Percentiles rank a stretch among this genome's conserved stretches.
Conservation (phyloP, 2,797 vertebrate species). For the Acanthurus leucopareius region DNA sequence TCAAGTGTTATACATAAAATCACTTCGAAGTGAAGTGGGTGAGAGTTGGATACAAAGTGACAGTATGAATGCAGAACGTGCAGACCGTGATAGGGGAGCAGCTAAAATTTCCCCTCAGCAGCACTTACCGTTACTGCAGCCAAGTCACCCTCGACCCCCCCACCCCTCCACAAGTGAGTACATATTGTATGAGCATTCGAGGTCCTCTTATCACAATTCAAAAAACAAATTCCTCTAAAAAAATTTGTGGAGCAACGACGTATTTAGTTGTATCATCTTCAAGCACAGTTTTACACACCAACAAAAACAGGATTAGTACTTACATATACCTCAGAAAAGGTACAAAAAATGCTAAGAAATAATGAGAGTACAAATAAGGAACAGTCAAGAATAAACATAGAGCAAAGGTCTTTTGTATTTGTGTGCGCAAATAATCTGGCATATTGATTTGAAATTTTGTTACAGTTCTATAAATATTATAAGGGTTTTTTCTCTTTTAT, state of each 20-base stretch:
- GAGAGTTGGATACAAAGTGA: conserved; percentile 22
- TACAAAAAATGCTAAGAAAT: not conserved
- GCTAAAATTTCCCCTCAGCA: conserved; percentile 25
- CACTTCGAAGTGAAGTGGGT: conserved; percentile 35
- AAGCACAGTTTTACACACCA: no score
- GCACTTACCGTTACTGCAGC: conserved; percentile 34
- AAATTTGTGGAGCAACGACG: not conserved
- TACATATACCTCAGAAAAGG: no score
- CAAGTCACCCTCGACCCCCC: not conserved
- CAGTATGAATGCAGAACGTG: conserved; percentile 25
- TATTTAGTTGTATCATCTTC: not conserved
- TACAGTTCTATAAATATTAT: conserved; percentile 1
- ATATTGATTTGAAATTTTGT: conserved; percentile 13
- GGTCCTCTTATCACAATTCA: conserved; percentile 9
- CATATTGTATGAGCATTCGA: conserved; percentile 32
- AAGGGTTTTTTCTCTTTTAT: not conserved
- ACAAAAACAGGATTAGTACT: no score
- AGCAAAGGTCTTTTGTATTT: not conserved
- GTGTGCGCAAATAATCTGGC: not conserved
- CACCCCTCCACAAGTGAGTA: conserved; percentile 3
- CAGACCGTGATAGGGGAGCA: conserved; percentile 15
- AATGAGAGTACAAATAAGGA: not conserved
- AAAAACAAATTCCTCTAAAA: conserved; percentile 2
- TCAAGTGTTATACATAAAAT: conserved; percentile 51
- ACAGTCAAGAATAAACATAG: no score